phyloP scores from a whole-genome alignment of 2,888 invertebrate genomes.

The Pyrrhosoma nymphula region DNA sequence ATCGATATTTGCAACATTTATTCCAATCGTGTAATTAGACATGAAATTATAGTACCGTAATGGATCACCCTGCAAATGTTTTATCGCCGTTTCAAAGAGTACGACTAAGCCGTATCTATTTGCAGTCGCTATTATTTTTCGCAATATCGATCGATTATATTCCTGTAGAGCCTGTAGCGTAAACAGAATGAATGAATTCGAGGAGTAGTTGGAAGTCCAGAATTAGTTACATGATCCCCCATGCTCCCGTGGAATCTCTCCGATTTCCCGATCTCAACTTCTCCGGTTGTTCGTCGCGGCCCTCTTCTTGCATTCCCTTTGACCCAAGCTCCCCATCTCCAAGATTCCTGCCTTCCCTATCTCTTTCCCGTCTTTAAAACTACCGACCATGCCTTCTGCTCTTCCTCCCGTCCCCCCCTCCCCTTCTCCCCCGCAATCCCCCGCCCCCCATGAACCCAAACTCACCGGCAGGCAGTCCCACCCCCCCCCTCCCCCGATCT shows the following conservation, averaged over 20 bases:
- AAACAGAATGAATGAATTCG: too few species aligned
- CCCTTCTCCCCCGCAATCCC: not conserved
- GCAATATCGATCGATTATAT: too few species aligned
- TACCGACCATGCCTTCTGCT: not conserved
- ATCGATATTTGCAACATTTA: too few species aligned
- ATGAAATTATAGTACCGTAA: too few species aligned
- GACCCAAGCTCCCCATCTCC: not conserved
- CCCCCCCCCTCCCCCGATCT: not conserved
- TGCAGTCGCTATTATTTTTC: too few species aligned
- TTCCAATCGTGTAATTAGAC: too few species aligned
- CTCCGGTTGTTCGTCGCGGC: not conserved
- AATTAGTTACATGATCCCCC: not conserved
- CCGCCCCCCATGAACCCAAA: not conserved
- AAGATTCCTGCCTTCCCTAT: not conserved
- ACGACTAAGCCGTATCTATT: too few species aligned
- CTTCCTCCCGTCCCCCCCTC: not conserved
- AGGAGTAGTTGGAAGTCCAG: not conserved
- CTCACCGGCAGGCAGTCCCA: not conserved
- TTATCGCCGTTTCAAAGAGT: too few species aligned
- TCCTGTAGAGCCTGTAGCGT: too few species aligned
- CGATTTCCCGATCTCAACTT: not conserved
- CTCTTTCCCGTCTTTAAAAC: not conserved
- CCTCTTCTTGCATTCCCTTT: not conserved
- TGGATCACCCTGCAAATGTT: too few species aligned
- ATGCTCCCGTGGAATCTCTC: not conserved